Conservation (phyloP, 1,140 invertebrate genomes). For the Trissolcus basalis region DNA sequence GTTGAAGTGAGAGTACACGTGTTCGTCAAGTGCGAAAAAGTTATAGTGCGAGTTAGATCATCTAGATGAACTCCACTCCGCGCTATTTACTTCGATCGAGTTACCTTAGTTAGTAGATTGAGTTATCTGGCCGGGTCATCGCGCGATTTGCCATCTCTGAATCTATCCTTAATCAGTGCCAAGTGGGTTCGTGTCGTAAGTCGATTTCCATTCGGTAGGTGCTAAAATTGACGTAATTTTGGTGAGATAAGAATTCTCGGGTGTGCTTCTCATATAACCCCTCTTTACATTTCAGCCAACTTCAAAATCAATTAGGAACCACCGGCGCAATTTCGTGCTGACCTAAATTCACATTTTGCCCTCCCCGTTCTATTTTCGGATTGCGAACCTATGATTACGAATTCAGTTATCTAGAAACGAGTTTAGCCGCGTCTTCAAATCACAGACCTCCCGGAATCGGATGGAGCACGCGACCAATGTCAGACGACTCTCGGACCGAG, state of each 20-base stretch:
- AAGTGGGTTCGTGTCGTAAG: constrained; percentile 42
- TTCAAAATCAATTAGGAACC: constrained; percentile 9
- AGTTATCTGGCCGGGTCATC: constrained; percentile 59
- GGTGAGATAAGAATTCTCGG: constrained; percentile 2
- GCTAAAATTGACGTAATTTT: constrained; percentile 4
- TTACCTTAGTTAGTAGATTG: constrained; percentile 12
- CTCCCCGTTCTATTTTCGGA: too few relatives aligned
- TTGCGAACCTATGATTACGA: too few relatives aligned
- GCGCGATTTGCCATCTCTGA: constrained; percentile 50
- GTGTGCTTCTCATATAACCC: background rate
- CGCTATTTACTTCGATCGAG: constrained; percentile 44
- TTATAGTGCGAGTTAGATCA: constrained; percentile 22
- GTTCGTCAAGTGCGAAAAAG: constrained; percentile 40
- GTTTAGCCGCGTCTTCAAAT: constrained; percentile 13
- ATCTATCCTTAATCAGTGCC: constrained; percentile 36
- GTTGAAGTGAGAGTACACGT: constrained; percentile 37
- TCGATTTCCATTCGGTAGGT: constrained; percentile 35
- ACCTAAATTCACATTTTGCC: background rate
- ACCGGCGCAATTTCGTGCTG: background rate
- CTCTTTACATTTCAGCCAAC: background rate
- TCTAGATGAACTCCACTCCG: constrained; percentile 32
- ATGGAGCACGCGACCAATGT: constrained; percentile 51
- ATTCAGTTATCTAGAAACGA: constrained; percentile 1
- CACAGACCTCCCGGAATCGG: constrained; percentile 17
- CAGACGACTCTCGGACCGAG: constrained; percentile 30